Conservation (phyloP, 2,113 vertebrate species). For the Eulemur rufifrons region DNA sequence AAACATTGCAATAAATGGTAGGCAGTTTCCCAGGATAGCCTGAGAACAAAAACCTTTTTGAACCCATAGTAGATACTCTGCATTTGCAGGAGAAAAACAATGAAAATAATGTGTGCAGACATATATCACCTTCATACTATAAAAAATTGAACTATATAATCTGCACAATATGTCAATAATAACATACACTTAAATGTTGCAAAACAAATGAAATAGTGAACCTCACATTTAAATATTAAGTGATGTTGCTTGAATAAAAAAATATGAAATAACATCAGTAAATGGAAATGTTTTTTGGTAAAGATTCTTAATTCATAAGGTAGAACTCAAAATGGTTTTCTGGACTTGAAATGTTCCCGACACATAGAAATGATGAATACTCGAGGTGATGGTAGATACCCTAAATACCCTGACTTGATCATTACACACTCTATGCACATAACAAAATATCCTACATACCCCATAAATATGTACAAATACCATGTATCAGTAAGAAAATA, state of each 20-base stretch:
- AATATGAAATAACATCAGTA: not conserved
- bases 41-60: not conserved
- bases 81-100: not conserved
- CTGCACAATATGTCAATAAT: fast-evolving
- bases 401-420: too few species aligned
- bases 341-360: too few species aligned
- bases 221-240: not conserved
- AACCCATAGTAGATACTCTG: not conserved
- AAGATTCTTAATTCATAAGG: not conserved
- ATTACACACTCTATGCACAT: too few species aligned
- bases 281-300: not conserved
- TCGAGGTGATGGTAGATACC: too few species aligned
- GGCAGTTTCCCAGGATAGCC: not conserved
- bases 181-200: not conserved
- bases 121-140: not conserved
- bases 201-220: not conserved
- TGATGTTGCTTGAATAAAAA: not conserved
- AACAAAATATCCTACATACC: too few species aligned
- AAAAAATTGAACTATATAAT: not conserved
- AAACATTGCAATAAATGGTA: not conserved
- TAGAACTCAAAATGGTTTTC: not conserved
- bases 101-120: not conserved
- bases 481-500: not conserved
- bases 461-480: too few species aligned
- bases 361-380: too few species aligned